phyloP scores from a whole-genome alignment of 1,140 invertebrate genomes.

The Lordiphosa clarofinis region DNA sequence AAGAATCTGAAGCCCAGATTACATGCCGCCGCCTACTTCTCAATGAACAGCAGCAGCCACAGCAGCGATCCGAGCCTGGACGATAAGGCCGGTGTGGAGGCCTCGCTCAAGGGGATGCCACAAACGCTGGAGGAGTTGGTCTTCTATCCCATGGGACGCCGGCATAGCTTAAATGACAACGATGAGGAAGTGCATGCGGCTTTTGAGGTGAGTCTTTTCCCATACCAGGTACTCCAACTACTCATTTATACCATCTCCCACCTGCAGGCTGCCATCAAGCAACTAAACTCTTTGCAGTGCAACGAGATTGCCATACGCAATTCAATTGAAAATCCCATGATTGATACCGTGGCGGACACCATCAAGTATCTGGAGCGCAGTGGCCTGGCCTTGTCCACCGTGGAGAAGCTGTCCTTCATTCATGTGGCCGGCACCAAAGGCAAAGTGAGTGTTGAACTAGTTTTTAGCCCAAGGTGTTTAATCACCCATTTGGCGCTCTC shows the following conservation, averaged over 20 bases:
- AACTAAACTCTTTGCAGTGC: slow-evolving; percentile 86
- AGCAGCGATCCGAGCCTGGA: slow-evolving; percentile 3
- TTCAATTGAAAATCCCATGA: slow-evolving; percentile 77
- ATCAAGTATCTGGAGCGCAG: slow-evolving; percentile 83
- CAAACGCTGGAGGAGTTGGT: slow-evolving; percentile 32
- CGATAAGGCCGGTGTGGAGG: not conserved
- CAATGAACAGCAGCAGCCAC: slow-evolving; percentile 4
- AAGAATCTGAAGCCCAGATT: slow-evolving; percentile 5
- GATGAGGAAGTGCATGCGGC: slow-evolving; percentile 4
- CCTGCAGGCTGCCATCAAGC: slow-evolving; percentile 83
- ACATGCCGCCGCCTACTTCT: not conserved
- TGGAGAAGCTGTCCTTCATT: slow-evolving; percentile 90
- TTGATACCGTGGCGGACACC: slow-evolving; percentile 78
- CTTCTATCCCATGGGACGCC: slow-evolving; percentile 22
- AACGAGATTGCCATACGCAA: slow-evolving; percentile 83
- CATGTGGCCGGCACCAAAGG: slow-evolving; percentile 98
- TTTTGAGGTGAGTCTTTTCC: slow-evolving; percentile 23
- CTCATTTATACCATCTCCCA: not conserved
- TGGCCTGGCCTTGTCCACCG: slow-evolving; percentile 84
- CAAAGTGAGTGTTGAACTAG: slow-evolving; percentile 81
- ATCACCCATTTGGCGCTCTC: too few species aligned
- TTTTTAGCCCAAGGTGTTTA: slow-evolving; percentile 6
- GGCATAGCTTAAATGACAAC: not conserved
- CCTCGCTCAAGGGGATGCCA: not conserved
- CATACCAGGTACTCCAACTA: not conserved